phyloP scores from a whole-genome alignment of 1,140 invertebrate species.

The Telenomus remus region DNA sequence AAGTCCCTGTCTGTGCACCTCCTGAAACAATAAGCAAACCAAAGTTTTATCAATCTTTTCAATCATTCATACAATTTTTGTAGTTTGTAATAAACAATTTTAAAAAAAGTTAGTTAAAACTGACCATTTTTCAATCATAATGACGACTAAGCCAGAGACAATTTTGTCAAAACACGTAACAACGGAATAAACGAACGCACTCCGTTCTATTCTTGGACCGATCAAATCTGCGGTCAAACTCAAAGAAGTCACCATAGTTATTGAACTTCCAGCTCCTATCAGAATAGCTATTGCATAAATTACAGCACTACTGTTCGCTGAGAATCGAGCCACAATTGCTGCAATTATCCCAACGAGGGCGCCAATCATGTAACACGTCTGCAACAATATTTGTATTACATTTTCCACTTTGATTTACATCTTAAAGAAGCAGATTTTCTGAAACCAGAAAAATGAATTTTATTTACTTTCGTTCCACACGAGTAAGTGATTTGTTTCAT shows the following conservation, averaged over 20 bases:
- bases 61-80: too few relatives aligned
- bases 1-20: constrained; percentile 78
- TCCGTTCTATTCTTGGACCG: constrained; percentile 88
- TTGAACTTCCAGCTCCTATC: constrained; percentile 87
- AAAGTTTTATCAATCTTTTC: too few relatives aligned
- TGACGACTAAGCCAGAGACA: constrained; percentile 89
- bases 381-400: constrained; percentile 50
- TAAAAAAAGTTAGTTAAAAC: constrained; percentile 51
- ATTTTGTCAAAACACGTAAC: constrained; percentile 97
- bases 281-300: constrained; percentile 69
- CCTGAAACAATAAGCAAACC: too few relatives aligned
- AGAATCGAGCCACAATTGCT: constrained; percentile 65
- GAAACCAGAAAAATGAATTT: too few relatives aligned
- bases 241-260: constrained; percentile 92
- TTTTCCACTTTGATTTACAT: too few relatives aligned
- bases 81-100: too few relatives aligned
- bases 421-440: too few relatives aligned
- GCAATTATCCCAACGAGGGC: constrained; percentile 67
- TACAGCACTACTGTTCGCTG: constrained; percentile 52
- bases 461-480: constrained; percentile 76
- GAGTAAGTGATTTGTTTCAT: constrained; percentile 82
- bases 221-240: constrained; percentile 94
- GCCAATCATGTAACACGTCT: constrained; percentile 70
- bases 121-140: constrained; percentile 88
- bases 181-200: constrained; percentile 93